A percentile compares a stretch with the other conserved stretches of the same genome.
These are phyloP conservation scores for Brachyhypopomus occidentalis DNA, from an alignment of 2,113 vertebrate species.

Conservation along the genomic window DNA sequence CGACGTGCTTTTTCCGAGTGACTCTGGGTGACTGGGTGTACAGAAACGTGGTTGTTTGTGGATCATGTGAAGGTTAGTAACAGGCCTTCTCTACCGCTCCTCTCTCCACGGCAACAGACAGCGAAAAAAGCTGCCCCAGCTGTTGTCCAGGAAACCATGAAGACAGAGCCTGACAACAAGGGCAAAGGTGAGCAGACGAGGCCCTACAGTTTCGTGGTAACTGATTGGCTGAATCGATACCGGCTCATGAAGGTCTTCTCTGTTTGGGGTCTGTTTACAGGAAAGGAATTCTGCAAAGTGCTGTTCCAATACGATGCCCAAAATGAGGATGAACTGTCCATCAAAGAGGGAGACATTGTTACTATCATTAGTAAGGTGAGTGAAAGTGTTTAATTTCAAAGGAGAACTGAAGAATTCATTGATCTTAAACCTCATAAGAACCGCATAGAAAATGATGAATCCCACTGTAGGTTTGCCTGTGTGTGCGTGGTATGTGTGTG, in stretches of 20 bases:
- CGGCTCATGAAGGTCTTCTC: background rate
- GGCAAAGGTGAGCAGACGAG: slow-evolving; percentile 80
- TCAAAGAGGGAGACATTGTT: slow-evolving; percentile 96
- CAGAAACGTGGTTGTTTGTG: background rate
- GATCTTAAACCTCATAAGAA: background rate
- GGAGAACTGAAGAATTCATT: background rate
- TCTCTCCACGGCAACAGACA: slow-evolving; percentile 66
- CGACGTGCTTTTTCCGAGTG: too few relatives aligned
- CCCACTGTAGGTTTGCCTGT: background rate
- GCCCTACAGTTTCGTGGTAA: background rate
- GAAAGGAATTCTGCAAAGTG: slow-evolving; percentile 94
- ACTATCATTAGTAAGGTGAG: slow-evolving; percentile 92
- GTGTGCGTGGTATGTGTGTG: background rate
- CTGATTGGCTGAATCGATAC: background rate
- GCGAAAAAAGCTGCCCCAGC: slow-evolving; percentile 82
- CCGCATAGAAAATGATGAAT: background rate
- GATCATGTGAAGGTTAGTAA: background rate
- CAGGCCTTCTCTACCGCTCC: background rate
- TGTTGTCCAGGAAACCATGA: slow-evolving; percentile 80
- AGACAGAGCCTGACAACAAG: slow-evolving; percentile 88
- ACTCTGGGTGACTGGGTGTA: background rate
- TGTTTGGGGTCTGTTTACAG: slow-evolving; percentile 68
- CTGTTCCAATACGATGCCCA: slow-evolving; percentile 95
- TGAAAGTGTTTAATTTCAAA: background rate
- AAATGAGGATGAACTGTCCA: slow-evolving; percentile 94